Evolutionary conservation across 1,140 invertebrate genomes (phyloP).

Genomic region (Drosophila bocki): DNA sequence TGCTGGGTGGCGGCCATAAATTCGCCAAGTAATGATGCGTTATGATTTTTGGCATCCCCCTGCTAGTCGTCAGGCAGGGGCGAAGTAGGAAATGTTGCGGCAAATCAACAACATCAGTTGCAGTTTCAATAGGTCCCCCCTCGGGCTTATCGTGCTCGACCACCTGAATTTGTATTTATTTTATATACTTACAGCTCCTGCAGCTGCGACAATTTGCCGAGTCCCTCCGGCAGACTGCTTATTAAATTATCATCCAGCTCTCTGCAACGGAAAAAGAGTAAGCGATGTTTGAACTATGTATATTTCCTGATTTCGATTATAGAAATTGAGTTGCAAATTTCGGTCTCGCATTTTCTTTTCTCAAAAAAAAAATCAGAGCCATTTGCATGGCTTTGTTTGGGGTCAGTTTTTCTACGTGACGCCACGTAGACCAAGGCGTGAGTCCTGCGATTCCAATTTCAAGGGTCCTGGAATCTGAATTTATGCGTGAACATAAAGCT

Average conservation of each 20-base stretch:
- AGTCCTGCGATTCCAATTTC: slow-evolving; percentile 44
- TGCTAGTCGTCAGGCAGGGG: slow-evolving; percentile 5
- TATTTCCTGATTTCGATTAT: slow-evolving; percentile 53
- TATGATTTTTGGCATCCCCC: slow-evolving; percentile 82
- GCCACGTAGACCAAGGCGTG: slow-evolving; percentile 50
- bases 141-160: slow-evolving; percentile 39
- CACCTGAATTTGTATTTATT: slow-evolving; percentile 50
- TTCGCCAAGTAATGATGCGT: slow-evolving; percentile 82
- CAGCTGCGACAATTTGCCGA: slow-evolving; percentile 88
- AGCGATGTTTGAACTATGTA: slow-evolving; percentile 37
- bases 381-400: slow-evolving; percentile 54
- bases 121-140: slow-evolving; percentile 17
- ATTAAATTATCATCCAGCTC: slow-evolving; percentile 91
- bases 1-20: slow-evolving; percentile 64
- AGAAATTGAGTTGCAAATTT: slow-evolving; percentile 62
- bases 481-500: slow-evolving; percentile 68
- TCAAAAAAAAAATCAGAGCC: neutral
- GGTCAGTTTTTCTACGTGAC: slow-evolving; percentile 69
- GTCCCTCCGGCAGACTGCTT: slow-evolving; percentile 88
- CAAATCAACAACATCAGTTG: slow-evolving; percentile 46
- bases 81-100: slow-evolving; percentile 62
- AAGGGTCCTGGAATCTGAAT: slow-evolving; percentile 43
- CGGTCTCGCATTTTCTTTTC: slow-evolving; percentile 13
- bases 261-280: slow-evolving; percentile 85
- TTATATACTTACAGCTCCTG: slow-evolving; percentile 89